Evolutionary conservation across 2,888 invertebrate genomes (phyloP).

Genomic region (Chrysina gloriosa): DNA sequence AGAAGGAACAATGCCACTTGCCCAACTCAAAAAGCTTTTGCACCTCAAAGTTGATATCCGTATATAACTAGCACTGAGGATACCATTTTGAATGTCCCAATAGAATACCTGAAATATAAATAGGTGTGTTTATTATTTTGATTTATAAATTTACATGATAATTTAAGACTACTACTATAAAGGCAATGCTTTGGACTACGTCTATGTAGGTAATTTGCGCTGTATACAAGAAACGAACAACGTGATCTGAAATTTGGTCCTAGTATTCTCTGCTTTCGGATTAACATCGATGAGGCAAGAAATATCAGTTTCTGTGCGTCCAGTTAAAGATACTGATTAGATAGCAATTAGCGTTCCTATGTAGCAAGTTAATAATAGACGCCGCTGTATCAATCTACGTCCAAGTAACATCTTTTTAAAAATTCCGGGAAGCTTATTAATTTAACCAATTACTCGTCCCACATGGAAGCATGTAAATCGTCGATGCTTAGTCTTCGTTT

Average conservation of each 20-base stretch:
- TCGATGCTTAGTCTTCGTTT: constrained; percentile 15
- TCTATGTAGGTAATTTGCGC: too few species aligned
- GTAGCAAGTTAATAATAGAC: constrained; percentile 3
- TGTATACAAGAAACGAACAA: background rate
- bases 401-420: constrained; percentile 8
- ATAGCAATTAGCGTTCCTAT: background rate
- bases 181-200: too few species aligned
- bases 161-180: too few species aligned
- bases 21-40: too few species aligned
- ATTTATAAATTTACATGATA: too few species aligned
- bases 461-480: constrained; percentile 15
- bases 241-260: background rate
- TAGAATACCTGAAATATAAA: too few species aligned
- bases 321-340: background rate
- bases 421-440: constrained; percentile 8
- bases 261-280: background rate
- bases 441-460: constrained; percentile 8
- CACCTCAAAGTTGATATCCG: too few species aligned
- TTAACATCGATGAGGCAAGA: background rate
- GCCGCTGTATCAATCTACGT: constrained; percentile 11
- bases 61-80: too few species aligned
- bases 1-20: too few species aligned
- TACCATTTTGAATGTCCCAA: too few species aligned
- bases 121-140: background rate
- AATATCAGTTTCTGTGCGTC: background rate